Conservation (phyloP, 2,797 vertebrate genomes). For the Monodelphis domestica region DNA sequence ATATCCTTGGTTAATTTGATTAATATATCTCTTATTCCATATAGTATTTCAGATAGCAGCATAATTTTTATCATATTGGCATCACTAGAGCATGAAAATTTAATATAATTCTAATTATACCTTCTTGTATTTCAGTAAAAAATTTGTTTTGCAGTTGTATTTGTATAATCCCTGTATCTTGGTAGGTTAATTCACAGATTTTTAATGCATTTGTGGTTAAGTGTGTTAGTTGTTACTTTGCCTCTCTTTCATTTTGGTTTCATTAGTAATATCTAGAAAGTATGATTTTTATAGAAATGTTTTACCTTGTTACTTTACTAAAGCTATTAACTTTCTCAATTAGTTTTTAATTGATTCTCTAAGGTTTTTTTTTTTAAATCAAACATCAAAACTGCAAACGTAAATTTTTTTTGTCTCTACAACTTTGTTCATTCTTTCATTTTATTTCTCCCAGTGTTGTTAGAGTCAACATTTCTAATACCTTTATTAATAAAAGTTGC, state of each 20-base stretch:
- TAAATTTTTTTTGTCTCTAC: not conserved
- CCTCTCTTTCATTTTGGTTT: not conserved
- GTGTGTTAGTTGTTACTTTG: not conserved
- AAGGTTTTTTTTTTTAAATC: not conserved
- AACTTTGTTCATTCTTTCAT: not conserved
- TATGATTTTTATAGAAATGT: not conserved
- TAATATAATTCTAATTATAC: not conserved
- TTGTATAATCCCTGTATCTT: not conserved
- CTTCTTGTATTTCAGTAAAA: not conserved
- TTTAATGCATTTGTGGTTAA: not conserved
- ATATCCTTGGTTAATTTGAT: not conserved
- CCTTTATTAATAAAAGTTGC: not conserved
- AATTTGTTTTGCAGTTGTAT: not conserved
- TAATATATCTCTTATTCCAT: not conserved
- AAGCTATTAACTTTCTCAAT: not conserved
- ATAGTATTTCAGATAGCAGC: not conserved
- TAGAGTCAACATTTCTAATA: not conserved
- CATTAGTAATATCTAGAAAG: not conserved
- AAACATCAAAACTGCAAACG: not conserved
- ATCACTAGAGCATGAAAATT: not conserved
- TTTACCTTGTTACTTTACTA: not conserved
- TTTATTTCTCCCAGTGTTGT: not conserved
- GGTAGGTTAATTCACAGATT: not conserved
- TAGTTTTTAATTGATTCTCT: not conserved
- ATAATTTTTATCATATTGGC: not conserved